Percentiles rank a stretch among this genome's conserved stretches.
Conservation (phyloP, 2,797 vertebrate genomes). For the Poecilia gillii region DNA sequence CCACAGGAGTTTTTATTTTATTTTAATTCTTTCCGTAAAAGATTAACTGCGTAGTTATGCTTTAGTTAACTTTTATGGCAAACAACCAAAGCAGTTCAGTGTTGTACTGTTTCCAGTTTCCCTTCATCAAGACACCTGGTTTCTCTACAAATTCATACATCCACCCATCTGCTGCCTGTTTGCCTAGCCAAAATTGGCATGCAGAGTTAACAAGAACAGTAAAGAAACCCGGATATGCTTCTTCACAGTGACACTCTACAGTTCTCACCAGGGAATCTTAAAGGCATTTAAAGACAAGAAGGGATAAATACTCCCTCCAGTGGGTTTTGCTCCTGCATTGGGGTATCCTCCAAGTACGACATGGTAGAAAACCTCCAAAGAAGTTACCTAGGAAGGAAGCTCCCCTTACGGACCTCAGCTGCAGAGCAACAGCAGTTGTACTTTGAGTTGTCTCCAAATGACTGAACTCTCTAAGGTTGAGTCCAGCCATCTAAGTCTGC, state of each 20-base stretch:
- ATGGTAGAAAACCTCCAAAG: not conserved
- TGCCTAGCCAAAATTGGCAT: not conserved
- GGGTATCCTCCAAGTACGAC: not conserved
- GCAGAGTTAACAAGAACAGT: not conserved
- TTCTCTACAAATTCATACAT: not conserved
- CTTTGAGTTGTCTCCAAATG: not conserved
- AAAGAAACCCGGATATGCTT: not conserved
- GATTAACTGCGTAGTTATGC: not conserved
- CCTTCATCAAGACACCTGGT: not conserved
- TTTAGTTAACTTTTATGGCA: not conserved
- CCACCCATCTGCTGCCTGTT: not conserved
- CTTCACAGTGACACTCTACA: not conserved
- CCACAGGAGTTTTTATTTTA: not conserved
- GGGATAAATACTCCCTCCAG: not conserved
- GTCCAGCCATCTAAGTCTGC: not conserved
- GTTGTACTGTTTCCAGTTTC: not conserved
- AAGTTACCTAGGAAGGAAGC: not conserved
- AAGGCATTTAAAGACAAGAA: not conserved
- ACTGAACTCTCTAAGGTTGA: not conserved
- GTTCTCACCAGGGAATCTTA: not conserved
- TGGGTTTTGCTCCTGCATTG: not conserved
- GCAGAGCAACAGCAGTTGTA: not conserved
- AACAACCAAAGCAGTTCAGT: not conserved
- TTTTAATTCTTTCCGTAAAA: not conserved
- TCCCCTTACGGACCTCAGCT: not conserved